Base-by-base conservation (phyloP, 2,113 vertebrate genomes). In the Malurus cyaneus region DNA sequence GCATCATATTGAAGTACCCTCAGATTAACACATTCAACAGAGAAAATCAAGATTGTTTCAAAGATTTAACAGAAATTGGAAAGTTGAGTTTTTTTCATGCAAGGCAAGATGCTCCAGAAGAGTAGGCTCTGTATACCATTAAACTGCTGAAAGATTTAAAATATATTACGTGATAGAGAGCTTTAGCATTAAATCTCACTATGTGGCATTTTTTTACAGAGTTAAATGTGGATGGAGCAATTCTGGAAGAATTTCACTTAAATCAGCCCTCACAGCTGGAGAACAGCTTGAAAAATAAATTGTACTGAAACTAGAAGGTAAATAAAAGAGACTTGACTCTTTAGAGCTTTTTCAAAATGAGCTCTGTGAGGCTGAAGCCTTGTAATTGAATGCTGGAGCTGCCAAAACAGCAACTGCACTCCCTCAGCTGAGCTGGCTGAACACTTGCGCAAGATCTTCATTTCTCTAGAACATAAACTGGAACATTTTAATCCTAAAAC, bases 401-500 rank as follows among this genome's bases (percentile, higher is more conserved):
- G 93, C 80, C 93, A 89, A 65, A 85, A 87, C 18, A 73, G 62
- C 53, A 91, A 92, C 66, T 69, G 59, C 9, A 49, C 46, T 95
- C 87, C 59, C 71, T 57, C 60, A 57, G 62, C 4, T 86, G 53
- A 79, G 78, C 84, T 44, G 11, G n/a, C 49, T 31, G 59, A 87
- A 89, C 54, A 47, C 16, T 85, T 86, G 46, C 2, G 1, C 42
- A 80, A 92, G 42, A 56, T 21, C 49, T 64, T 84, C 1, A 15
- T 39, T 84, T 81, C 86, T 86, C 65, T 85, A 80, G 88, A 91
- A 73, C 66, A 70, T 24, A 21, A 70, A 73, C 25, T 41, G 49
- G 78, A 92, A 78, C 74, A 67, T 61, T 53, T 73, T 46, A 88
- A 78, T 92, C 77, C 77, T 65, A 78, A 81, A 89, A 88, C 74